These are phyloP conservation scores for Amphiprion clarkii DNA, from an alignment of 2,797 vertebrate genomes.

Conservation along the genomic window DNA sequence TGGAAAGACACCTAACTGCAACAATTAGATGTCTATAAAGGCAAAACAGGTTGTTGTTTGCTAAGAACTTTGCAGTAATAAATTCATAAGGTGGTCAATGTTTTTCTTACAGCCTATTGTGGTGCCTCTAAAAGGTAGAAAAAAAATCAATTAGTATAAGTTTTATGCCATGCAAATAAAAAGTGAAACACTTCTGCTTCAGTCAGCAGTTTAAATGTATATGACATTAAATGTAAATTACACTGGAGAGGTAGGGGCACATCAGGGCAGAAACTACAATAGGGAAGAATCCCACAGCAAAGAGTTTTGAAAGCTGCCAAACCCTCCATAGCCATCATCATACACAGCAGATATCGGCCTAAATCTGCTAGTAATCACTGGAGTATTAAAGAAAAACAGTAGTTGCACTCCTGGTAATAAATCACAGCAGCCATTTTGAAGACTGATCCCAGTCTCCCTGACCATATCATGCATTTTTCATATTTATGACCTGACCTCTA, in stretches of 20 bases:
- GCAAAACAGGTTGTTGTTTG: background rate
- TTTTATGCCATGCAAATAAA: background rate
- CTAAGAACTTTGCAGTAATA: background rate
- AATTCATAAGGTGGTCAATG: background rate
- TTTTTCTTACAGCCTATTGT: background rate
- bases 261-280: background rate
- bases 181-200: background rate
- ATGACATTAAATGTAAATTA: background rate
- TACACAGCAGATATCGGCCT: background rate
- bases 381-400: constrained; percentile 2
- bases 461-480: constrained; percentile 25
- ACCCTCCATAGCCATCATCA: background rate
- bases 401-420: constrained; percentile 10
- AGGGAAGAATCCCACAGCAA: background rate
- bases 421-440: background rate
- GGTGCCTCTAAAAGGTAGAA: background rate
- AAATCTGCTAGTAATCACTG: background rate
- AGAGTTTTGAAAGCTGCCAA: background rate
- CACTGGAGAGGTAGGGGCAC: background rate
- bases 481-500: constrained; percentile 32
- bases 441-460: constrained; percentile 1
- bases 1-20: background rate
- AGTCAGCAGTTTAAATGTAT: background rate
- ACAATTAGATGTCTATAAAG: background rate
- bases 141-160: background rate